Conservation (phyloP, 2,888 invertebrate genomes). For the Himalopsyche tibetana region DNA sequence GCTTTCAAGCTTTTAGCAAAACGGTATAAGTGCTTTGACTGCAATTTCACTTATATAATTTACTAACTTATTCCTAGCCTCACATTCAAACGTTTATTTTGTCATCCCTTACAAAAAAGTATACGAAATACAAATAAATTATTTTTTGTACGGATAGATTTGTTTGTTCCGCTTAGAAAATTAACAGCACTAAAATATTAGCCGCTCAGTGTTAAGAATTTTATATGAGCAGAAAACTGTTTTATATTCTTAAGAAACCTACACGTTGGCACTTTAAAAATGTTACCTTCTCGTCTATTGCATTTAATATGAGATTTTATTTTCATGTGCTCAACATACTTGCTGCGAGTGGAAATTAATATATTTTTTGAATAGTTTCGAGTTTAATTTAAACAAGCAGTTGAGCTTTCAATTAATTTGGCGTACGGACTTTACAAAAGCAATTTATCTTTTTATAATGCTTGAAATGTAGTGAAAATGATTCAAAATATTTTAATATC, state of each 20-base stretch:
- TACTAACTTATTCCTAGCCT: neutral
- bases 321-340: neutral
- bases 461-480: no score
- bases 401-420: no score
- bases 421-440: no score
- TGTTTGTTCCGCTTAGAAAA: neutral
- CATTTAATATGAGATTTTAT: slow-evolving; percentile 56
- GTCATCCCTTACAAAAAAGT: neutral
- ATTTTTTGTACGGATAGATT: neutral
- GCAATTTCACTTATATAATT: slow-evolving; percentile 16
- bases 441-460: no score
- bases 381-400: neutral
- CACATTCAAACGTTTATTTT: neutral
- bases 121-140: neutral
- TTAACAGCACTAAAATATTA: neutral
- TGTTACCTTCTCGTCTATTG: slow-evolving; percentile 58
- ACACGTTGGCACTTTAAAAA: slow-evolving; percentile 27
- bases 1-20: slow-evolving; percentile 33
- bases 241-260: neutral
- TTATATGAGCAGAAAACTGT: neutral
- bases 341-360: neutral
- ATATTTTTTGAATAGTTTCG: neutral
- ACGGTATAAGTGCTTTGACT: slow-evolving; percentile 41
- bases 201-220: neutral
- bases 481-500: no score